Base-by-base conservation (phyloP, 1,140 invertebrate genomes). In the Tetragonula clypearis region DNA sequence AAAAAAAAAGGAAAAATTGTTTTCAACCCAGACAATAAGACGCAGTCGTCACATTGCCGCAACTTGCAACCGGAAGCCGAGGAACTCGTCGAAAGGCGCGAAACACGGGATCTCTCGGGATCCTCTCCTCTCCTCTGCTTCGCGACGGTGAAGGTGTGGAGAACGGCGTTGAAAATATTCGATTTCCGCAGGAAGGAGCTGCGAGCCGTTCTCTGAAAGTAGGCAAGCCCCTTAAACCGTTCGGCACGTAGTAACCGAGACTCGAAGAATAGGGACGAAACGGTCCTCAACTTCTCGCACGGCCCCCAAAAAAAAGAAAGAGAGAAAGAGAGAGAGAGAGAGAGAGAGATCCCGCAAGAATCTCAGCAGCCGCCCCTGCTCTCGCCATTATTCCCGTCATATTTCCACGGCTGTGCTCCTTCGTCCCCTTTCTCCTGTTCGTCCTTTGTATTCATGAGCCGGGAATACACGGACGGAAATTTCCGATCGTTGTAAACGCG, bases 111-210 rank as follows among this genome's bases (percentile, higher is more conserved):
- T 35, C 35, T 35, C 30, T 30, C 30, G 30, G 30, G 30, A 30
- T 30, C 71, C 65, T 65, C 60, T 68, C 55, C 26, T 41, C 75
- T 53, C 62, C 68, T 17, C 30, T 53, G 56, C 68, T 12, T n/a
- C 79, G 74, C 68, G 62, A 8, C 49, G 30, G 84, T 68, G 23
- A 19, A 73, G 72, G n/a, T 62, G 84, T 62, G 56, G 15, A 79
- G 81, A 86, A 89, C 66, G 66, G 73, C 80, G 85, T 84, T 88
- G 77, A 84, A 89, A 89, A 89, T 89, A 89, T 89, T 86, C 77
- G 80, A 89, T 89, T 89, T 88, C 85, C 80, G 79, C 73, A 79
- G 78, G 80, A 89, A 89, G 35, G 60, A 35, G 75, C 35, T 35
- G 49, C 62, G 56, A 86, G 84, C 60, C 41, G 65, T 80, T 86